A percentile compares a stretch with the other conserved stretches of the same genome.
Conservation (phyloP, 2,113 vertebrate species). For the Oriolus oriolus region DNA sequence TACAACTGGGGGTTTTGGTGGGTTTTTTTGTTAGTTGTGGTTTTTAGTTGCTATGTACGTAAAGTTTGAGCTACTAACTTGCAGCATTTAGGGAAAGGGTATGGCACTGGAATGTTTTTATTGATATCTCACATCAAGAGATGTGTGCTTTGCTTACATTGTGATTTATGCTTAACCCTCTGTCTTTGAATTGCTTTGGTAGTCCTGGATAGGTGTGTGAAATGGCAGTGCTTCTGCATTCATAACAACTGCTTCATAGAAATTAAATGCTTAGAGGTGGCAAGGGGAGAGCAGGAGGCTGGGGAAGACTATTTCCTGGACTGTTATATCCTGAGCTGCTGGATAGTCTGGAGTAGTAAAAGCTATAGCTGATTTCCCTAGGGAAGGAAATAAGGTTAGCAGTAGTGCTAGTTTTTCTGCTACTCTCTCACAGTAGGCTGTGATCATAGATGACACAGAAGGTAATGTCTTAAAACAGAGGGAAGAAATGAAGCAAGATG, state of each 20-base stretch:
- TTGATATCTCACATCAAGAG: neutral
- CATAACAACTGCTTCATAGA: neutral
- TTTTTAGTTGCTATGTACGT: neutral
- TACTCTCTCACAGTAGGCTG: neutral
- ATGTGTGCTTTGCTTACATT: neutral
- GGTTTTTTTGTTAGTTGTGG: neutral
- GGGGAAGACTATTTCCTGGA: neutral
- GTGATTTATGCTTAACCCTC: neutral
- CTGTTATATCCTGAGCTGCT: neutral
- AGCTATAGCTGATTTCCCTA: neutral
- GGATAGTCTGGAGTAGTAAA: neutral
- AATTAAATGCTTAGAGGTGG: neutral
- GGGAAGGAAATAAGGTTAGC: neutral
- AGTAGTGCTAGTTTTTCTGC: neutral
- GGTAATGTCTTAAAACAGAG: neutral
- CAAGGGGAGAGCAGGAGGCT: neutral
- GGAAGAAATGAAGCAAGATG: neutral
- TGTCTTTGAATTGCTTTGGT: neutral
- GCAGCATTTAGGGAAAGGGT: neutral
- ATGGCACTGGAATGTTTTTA: neutral
- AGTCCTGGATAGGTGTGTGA: neutral
- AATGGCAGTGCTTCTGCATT: neutral
- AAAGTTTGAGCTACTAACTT: neutral
- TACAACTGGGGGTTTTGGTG: neutral
- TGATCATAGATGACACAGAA: neutral